Percentiles rank a stretch among this genome's conserved stretches.
phyloP scores from a whole-genome alignment of 2,888 invertebrate genomes.

The Macrosiphum euphorbiae region DNA sequence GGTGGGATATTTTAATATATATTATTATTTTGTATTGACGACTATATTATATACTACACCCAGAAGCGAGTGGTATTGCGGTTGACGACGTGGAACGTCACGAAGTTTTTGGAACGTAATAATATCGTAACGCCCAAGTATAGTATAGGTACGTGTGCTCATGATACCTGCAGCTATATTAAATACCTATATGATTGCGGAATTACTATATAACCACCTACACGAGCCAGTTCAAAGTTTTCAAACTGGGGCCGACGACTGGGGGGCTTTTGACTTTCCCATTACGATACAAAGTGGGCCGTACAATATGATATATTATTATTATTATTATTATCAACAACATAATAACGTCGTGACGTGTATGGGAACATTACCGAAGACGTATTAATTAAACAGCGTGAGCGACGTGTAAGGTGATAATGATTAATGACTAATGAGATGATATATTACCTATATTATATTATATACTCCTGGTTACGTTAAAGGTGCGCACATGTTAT shows the following conservation, averaged over 20 bases:
- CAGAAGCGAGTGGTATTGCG: not conserved
- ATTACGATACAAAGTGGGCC: not conserved
- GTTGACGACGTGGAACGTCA: not conserved
- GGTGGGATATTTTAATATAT: not conserved
- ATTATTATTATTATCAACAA: not conserved
- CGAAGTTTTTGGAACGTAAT: not conserved
- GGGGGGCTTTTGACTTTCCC: not conserved
- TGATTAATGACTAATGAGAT: constrained; percentile 5
- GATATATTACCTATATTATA: not conserved
- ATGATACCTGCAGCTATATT: not conserved
- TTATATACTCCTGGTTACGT: not conserved
- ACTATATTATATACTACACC: not conserved
- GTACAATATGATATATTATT: not conserved
- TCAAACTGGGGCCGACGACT: not conserved
- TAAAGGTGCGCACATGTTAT: not conserved
- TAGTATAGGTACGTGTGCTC: not conserved
- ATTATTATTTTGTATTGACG: not conserved
- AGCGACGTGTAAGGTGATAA: not conserved
- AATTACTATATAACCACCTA: not conserved
- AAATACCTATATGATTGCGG: not conserved
- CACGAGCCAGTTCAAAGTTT: constrained; percentile 1
- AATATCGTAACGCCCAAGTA: not conserved
- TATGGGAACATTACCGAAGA: not conserved
- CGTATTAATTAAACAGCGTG: not conserved
- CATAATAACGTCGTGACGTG: not conserved